These are phyloP conservation scores for Dolomedes plantarius DNA, from an alignment of 2,888 invertebrate species.

Conservation along the genomic window DNA sequence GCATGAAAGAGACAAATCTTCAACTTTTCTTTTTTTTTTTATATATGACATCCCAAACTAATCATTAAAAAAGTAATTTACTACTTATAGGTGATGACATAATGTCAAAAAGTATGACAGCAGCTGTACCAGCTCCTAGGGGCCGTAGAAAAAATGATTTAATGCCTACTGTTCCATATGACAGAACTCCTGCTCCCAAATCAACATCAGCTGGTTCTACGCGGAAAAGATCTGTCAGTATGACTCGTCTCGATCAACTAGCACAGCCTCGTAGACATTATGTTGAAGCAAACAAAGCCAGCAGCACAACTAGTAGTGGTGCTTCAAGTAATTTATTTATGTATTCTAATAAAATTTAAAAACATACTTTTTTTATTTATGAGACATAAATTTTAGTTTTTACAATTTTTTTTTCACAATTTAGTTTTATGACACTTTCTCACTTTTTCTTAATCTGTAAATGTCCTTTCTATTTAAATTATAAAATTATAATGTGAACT, in stretches of 20 bases:
- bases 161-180: slow-evolving; percentile 90
- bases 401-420: no score
- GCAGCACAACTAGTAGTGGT: slow-evolving; percentile 43
- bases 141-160: slow-evolving; percentile 83
- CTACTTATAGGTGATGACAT: slow-evolving; percentile 56
- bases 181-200: slow-evolving; percentile 75
- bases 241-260: slow-evolving; percentile 93
- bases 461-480: no score
- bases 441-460: no score
- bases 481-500: no score
- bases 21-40: no score
- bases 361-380: no score
- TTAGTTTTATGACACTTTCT: no score
- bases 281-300: slow-evolving; percentile 69
- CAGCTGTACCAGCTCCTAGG: slow-evolving; percentile 34
- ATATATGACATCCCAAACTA: no score
- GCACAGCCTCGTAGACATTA: slow-evolving; percentile 81
- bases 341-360: no score
- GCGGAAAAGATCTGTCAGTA: slow-evolving; percentile 86
- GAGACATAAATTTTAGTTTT: no score
- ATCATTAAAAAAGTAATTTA: no score
- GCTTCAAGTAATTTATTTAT: slow-evolving; percentile 45
- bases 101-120: slow-evolving; percentile 64
- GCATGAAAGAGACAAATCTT: no score
- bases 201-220: slow-evolving; percentile 28